Evolutionary conservation across 2,888 invertebrate genomes (phyloP).

Genomic region (Phlogophora meticulosa): DNA sequence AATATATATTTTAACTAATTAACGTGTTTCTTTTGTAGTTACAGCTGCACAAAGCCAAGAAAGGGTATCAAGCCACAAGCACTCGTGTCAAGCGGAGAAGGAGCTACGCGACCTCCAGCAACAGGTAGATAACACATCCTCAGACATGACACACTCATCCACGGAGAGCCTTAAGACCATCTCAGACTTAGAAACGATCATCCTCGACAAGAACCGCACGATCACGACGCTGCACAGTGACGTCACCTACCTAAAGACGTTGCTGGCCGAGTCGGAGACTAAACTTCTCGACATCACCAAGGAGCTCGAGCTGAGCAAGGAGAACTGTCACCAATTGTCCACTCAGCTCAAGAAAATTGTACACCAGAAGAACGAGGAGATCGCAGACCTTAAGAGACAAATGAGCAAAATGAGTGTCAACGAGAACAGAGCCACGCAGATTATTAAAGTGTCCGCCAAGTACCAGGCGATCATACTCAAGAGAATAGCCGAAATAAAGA

Average conservation of each 20-base stretch:
- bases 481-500: constrained; percentile 86
- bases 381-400: constrained; percentile 85
- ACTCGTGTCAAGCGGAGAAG: constrained; percentile 69
- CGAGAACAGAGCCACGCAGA: constrained; percentile 85
- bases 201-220: constrained; percentile 84
- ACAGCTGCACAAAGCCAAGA: constrained; percentile 74
- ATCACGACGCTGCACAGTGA: constrained; percentile 85
- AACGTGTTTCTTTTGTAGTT: constrained; percentile 72
- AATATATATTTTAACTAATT: constrained; percentile 8
- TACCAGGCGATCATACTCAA: constrained; percentile 87
- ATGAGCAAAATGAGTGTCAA: constrained; percentile 83
- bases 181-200: constrained; percentile 85
- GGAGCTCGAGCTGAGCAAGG: constrained; percentile 82
- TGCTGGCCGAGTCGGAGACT: constrained; percentile 85
- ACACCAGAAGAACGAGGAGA: constrained; percentile 86
- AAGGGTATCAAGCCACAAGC: constrained; percentile 70
- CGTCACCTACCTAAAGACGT: constrained; percentile 80
- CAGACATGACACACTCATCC: constrained; percentile 82
- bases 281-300: constrained; percentile 83
- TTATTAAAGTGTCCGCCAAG: constrained; percentile 87
- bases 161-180: constrained; percentile 85
- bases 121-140: constrained; percentile 86
- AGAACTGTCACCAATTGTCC: constrained; percentile 83
- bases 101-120: constrained; percentile 74
- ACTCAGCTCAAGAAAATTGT: constrained; percentile 85